Conservation (phyloP, 2,113 vertebrate genomes). For the Setophaga kirtlandii region DNA sequence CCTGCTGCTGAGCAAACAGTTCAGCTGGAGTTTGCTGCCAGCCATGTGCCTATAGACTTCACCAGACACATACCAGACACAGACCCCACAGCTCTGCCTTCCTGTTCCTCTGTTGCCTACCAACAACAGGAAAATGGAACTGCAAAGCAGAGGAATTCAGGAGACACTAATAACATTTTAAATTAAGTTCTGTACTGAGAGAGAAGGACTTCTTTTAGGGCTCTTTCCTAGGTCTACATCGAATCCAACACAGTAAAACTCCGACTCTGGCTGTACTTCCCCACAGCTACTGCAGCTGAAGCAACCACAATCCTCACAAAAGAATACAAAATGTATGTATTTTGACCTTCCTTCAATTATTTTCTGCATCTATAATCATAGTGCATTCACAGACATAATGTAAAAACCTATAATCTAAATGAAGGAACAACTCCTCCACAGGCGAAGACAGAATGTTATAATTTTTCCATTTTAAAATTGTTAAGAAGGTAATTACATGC, state of each 20-base stretch:
- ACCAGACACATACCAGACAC: background rate
- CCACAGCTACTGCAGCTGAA: background rate
- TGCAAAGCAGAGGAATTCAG: background rate
- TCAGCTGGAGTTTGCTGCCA: background rate
- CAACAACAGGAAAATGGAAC: background rate
- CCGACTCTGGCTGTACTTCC: background rate
- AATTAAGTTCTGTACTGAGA: background rate
- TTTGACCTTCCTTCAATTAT: background rate
- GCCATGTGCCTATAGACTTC: background rate
- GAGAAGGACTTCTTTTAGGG: background rate
- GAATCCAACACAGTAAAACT: background rate
- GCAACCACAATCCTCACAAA: background rate
- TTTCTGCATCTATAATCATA: constrained; percentile 30
- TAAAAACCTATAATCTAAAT: constrained; percentile 12
- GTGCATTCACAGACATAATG: background rate
- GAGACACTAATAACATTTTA: background rate
- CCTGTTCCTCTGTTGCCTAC: too few species aligned
- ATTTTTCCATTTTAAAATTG: constrained; percentile 12
- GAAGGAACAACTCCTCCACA: background rate
- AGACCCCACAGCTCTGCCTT: background rate
- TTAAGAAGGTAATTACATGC: background rate
- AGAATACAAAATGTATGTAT: background rate
- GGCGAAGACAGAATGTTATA: background rate
- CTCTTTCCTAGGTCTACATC: background rate
- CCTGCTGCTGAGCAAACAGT: background rate